Base-by-base conservation (phyloP, 1,140 invertebrate genomes). In the Temnothorax curvispinosus region DNA sequence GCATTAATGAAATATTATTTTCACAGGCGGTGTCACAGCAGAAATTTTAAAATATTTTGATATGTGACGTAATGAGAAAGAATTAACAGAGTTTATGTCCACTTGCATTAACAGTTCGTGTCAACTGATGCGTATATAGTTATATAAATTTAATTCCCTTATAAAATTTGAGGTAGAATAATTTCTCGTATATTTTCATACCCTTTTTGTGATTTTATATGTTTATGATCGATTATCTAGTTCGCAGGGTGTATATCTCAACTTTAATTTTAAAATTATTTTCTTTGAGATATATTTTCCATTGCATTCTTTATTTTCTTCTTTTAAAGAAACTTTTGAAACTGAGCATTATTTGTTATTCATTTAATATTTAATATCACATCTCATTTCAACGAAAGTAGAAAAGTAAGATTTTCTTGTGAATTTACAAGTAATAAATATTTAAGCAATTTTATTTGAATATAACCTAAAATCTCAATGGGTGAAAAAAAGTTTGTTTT, bases 1-100 rank as follows among this genome's bases (percentile, higher is more conserved):
- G 27, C 21, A 41, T 76, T 77, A 47, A 76, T 58, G 38, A 62
- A 77, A 76, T 60, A 77, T 64, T 77, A 77, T 64, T 50, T 78
- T 27, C 72, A 56, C 50, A 52, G 5, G 15, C 18, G 13, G 15
- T 50, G 15, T 35, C 76, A 38, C 32, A 6, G 18, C 35, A 69
- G 13, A 56, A 21, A 80, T 56, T 41, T 71, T 38, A 6, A 65
- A 67, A 81, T 56, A 69, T 81, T 81, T 81, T 81, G 35, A 41
- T 54, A 69, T 41, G 3, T 56, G 13, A 54, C 35, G 11, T 41
- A 54, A 81, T 56, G 65, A 78, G 41, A 50, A 78, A 35, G 11
- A 65, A 47, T 69, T 81, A 41, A 41, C 50, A 11, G 44, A 32
- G 13, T 41, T 27, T 38, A 41, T 15, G 47, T 60, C 21, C 41